phyloP scores from a whole-genome alignment of 2,113 vertebrate genomes.

The Rallus limicola region DNA sequence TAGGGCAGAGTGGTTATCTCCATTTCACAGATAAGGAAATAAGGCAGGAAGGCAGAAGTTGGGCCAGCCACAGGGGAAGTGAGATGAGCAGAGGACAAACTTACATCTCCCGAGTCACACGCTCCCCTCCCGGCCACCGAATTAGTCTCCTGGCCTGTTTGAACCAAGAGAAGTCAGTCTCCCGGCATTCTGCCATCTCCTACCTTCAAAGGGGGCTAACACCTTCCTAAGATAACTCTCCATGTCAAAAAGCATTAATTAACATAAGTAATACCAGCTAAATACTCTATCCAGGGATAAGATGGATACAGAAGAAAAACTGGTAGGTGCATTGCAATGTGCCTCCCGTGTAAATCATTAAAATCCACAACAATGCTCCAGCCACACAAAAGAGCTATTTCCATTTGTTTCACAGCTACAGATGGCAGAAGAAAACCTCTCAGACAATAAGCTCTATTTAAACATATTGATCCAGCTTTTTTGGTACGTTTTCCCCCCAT shows the following conservation, averaged over 20 bases:
- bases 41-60: slow-evolving; percentile 1
- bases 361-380: neutral
- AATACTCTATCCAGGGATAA: neutral
- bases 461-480: neutral
- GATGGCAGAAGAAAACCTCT: neutral
- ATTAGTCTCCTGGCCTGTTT: neutral
- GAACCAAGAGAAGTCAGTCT: neutral
- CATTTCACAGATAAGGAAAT: neutral
- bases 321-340: fast-evolving
- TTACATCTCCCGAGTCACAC: neutral
- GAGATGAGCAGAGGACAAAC: neutral
- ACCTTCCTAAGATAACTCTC: neutral
- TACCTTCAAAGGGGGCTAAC: fast-evolving
- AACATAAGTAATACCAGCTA: neutral
- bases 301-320: neutral
- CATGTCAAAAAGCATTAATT: fast-evolving
- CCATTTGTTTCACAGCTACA: neutral
- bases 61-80: neutral
- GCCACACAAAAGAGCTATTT: neutral
- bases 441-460: neutral
- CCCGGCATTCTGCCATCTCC: neutral
- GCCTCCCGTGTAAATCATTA: neutral
- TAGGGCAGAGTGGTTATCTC: neutral
- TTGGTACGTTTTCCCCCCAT: fast-evolving
- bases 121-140: neutral